These are phyloP conservation scores for Eristalis intricaria DNA, from an alignment of 2,888 invertebrate species.

Conservation along the genomic window DNA sequence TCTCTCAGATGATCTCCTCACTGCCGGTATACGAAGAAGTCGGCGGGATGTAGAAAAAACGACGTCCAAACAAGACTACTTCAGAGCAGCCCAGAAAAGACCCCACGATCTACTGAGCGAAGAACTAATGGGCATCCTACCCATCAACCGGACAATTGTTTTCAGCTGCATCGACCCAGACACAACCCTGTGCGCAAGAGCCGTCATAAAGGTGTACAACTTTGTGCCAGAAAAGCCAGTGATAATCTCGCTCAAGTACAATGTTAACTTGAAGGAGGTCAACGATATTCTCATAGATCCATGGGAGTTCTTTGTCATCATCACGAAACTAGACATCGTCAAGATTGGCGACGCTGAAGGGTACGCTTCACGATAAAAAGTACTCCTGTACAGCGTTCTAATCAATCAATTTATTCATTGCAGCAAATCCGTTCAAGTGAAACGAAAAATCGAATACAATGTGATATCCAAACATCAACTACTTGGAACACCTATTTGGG, in stretches of 20 bases:
- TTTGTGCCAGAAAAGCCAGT: slow-evolving; percentile 78
- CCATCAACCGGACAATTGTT: slow-evolving; percentile 80
- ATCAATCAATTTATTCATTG: slow-evolving; percentile 12
- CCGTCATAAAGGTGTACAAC: slow-evolving; percentile 78
- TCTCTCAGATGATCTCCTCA: slow-evolving; percentile 58
- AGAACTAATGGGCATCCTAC: slow-evolving; percentile 78
- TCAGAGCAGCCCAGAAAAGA: slow-evolving; percentile 77
- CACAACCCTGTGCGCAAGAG: slow-evolving; percentile 78
- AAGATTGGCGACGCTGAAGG: slow-evolving; percentile 76
- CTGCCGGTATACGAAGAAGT: slow-evolving; percentile 70
- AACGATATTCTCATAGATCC: slow-evolving; percentile 80
- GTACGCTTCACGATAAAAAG: slow-evolving; percentile 41
- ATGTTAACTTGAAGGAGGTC: slow-evolving; percentile 79
- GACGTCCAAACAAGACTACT: slow-evolving; percentile 77
- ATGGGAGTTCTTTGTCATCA: slow-evolving; percentile 80
- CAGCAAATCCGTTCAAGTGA: slow-evolving; percentile 75
- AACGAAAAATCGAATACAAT: slow-evolving; percentile 78
- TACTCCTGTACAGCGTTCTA: not conserved
- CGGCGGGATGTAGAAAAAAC: slow-evolving; percentile 75
- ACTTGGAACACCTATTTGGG: slow-evolving; percentile 80
- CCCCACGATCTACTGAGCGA: slow-evolving; percentile 77
- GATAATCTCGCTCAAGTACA: slow-evolving; percentile 77
- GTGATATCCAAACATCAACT: slow-evolving; percentile 80
- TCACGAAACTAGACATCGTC: slow-evolving; percentile 76
- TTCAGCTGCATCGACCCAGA: slow-evolving; percentile 80